Evolutionary conservation across 1,140 invertebrate species (phyloP), one percentile per base, ranked within the genome.

Genomic region (Rhopalosiphum maidis): DNA sequence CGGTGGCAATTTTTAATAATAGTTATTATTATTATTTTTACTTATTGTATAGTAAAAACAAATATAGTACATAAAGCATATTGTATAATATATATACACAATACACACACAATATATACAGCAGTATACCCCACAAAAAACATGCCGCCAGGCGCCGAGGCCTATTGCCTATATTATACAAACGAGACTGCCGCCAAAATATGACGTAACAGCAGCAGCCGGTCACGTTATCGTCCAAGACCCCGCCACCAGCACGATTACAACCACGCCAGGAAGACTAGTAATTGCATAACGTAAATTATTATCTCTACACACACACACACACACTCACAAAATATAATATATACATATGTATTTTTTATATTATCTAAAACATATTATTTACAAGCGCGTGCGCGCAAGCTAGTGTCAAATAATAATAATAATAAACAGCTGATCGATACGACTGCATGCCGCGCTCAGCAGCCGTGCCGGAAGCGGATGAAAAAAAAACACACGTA

Each of bases 361-460:
- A 77, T 77, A 77, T 18, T 77, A 77, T 77, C 60, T 77, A n/a
- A 77, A 77, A 77, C 60, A 18, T n/a, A 77, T 77, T 77, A 85
- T 25, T 85, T 41, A 85, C 37, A 41, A 41, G n/a, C 25, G n/a
- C 46, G 8, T n/a, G 30, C 46, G 46, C 83, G 23, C 48, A n/a
- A 51, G n/a, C 48, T 37, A 37, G 8, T 8, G 21, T 88, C 18
- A 54, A 89, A 89, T 37, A 89, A 89, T 88, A 88, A 89, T 37
- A 87, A 91, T 82, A 91, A 77, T 48, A 48, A 92, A 86, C 91
- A 93, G 91, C 91, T 93, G 91, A 93, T 93, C 82, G 46, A 92
- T 92, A 86, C n/a, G 18, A 25, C 87, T 41, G 90, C 46, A 41
- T 51, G n/a, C 43, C 8, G n/a, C 51, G 68, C 60, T 8, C n/a